phyloP scores from a whole-genome alignment of 1,140 invertebrate genomes.

The Drosophila ambigua region DNA sequence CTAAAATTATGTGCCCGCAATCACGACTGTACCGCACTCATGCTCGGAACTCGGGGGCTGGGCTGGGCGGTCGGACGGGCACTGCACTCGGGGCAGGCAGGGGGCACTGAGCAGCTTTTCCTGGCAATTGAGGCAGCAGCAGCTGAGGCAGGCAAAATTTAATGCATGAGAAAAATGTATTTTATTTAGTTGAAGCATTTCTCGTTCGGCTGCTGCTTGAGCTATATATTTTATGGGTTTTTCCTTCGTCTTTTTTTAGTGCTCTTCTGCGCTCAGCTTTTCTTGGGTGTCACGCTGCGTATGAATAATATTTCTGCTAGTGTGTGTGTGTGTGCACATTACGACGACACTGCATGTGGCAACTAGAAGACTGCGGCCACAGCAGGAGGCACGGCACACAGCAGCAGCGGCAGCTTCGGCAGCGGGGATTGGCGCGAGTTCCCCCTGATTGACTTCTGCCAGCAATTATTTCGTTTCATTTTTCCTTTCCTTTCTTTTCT shows the following conservation, averaged over 20 bases:
- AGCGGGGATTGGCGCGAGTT: conserved; percentile 17
- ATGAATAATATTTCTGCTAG: conserved; percentile 69
- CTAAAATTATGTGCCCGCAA: conserved; percentile 56
- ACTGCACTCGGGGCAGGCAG: conserved; percentile 8
- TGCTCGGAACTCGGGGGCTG: too few relatives aligned
- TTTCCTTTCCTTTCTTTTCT: not conserved
- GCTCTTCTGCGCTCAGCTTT: conserved; percentile 26
- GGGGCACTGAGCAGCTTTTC: conserved; percentile 7
- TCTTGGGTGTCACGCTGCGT: conserved; percentile 72
- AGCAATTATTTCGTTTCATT: conserved; percentile 52
- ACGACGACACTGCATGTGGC: conserved; percentile 55
- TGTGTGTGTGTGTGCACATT: conserved; percentile 61
- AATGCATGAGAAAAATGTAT: conserved; percentile 74
- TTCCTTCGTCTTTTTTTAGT: conserved; percentile 18
- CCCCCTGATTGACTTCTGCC: conserved; percentile 59
- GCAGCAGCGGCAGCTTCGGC: too few relatives aligned
- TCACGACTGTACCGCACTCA: conserved; percentile 26
- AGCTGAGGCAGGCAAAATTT: conserved; percentile 48
- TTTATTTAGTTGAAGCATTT: conserved; percentile 63
- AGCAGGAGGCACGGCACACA: conserved; percentile 3
- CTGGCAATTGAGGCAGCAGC: conserved; percentile 62
- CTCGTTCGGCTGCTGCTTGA: conserved; percentile 17
- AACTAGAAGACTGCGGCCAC: conserved; percentile 16
- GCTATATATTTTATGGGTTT: conserved; percentile 36
- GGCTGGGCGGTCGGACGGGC: not conserved